Conservation (phyloP, 2,888 invertebrate genomes). For the Urechis unicinctus region DNA sequence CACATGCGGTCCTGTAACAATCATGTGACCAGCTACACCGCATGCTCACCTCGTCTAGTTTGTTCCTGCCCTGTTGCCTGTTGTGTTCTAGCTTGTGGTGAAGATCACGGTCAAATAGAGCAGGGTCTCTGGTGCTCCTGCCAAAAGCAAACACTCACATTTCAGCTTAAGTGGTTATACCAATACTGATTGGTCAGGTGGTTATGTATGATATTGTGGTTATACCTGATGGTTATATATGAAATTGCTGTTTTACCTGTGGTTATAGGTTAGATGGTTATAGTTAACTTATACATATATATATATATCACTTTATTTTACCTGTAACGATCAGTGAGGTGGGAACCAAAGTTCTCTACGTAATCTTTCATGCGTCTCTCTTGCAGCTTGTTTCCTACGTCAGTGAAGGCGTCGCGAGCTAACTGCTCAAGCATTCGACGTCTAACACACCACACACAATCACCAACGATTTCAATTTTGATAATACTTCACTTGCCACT, state of each 20-base stretch:
- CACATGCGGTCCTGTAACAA: too few species aligned
- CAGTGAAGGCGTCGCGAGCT: conserved; percentile 63
- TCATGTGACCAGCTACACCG: too few species aligned
- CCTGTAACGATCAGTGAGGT: conserved; percentile 22
- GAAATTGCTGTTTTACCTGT: too few species aligned
- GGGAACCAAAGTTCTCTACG: conserved; percentile 28
- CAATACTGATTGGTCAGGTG: too few species aligned
- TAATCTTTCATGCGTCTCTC: conserved; percentile 61
- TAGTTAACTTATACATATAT: too few species aligned
- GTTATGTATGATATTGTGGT: too few species aligned
- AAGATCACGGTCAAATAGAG: conserved; percentile 56
- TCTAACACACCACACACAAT: conserved; percentile 31
- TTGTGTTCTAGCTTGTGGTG: conserved; percentile 59
- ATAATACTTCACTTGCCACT: too few species aligned
- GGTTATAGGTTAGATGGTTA: too few species aligned
- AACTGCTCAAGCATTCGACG: conserved; percentile 26
- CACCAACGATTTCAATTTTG: too few species aligned
- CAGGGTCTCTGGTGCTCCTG: conserved; percentile 55
- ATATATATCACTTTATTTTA: too few species aligned
- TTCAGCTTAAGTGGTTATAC: neutral
- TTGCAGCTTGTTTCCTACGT: conserved; percentile 64
- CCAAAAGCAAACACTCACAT: neutral
- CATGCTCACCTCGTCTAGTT: conserved; percentile 30
- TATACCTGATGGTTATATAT: too few species aligned
- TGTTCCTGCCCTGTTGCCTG: conserved; percentile 42